Conservation (phyloP, 1,140 invertebrate species). For the Schlechtendalia chinensis region DNA sequence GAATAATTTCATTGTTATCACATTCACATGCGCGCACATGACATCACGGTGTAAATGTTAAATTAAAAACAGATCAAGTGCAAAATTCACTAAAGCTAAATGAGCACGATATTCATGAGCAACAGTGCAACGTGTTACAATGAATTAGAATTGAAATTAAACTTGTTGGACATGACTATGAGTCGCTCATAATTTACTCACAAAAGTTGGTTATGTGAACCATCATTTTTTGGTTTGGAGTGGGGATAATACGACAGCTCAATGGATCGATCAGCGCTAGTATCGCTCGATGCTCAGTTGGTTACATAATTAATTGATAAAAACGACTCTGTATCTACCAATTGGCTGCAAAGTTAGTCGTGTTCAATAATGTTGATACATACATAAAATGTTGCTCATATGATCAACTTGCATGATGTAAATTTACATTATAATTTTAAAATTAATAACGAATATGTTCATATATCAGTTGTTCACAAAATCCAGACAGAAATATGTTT, state of each 20-base stretch:
- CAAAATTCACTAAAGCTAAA: background rate
- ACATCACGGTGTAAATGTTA: too few species aligned
- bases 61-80: too few species aligned
- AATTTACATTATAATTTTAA: too few species aligned
- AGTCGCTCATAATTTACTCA: background rate
- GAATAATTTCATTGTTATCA: too few species aligned
- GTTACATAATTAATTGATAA: background rate
- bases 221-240: background rate
- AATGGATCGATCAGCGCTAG: constrained; percentile 1
- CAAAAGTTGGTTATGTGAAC: background rate
- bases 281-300: background rate
- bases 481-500: too few species aligned
- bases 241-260: background rate
- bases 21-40: too few species aligned
- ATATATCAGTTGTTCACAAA: too few species aligned
- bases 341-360: too few species aligned
- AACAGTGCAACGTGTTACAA: background rate
- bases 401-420: too few species aligned
- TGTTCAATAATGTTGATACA: too few species aligned
- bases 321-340: background rate
- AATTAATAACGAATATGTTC: too few species aligned
- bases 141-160: background rate
- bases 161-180: background rate
- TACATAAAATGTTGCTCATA: too few species aligned
- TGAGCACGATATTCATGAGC: background rate